Conservation (phyloP, 2,888 invertebrate species). For the Phanerotoma sp. region DNA sequence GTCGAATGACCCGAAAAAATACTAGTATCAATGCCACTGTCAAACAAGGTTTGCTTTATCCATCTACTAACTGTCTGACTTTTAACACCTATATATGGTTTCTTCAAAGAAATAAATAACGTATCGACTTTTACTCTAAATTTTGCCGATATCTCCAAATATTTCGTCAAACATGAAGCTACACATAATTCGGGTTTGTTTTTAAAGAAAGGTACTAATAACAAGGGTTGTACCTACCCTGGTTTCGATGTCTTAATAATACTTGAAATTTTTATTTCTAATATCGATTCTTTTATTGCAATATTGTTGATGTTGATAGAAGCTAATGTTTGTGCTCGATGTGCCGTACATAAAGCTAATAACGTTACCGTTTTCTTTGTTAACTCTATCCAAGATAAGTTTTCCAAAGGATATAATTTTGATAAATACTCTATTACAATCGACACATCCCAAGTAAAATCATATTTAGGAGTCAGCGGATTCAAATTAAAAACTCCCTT, state of each 20-base stretch:
- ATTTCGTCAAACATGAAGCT: constrained; percentile 1
- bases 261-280: constrained; percentile 10
- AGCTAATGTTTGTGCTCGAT: constrained; percentile 21
- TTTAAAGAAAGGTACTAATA: constrained; percentile 4
- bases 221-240: neutral
- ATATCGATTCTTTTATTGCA: no score
- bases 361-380: constrained; percentile 36
- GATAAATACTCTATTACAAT: constrained; percentile 12
- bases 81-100: neutral
- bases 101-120: constrained; percentile 1
- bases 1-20: constrained; percentile 7
- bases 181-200: constrained; percentile 15
- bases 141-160: neutral
- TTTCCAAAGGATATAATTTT: neutral
- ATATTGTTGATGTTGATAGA: constrained; percentile 5
- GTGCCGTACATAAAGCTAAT: constrained; percentile 28
- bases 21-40: constrained; percentile 11
- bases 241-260: constrained; percentile 16
- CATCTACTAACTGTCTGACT: constrained; percentile 10
- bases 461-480: neutral
- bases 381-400: constrained; percentile 18
- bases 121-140: neutral
- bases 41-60: neutral
- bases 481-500: neutral
- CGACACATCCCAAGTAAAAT: constrained; percentile 39